These are phyloP conservation scores for Tonatia bakeri DNA, from an alignment of 2,113 vertebrate genomes.

Conservation along the genomic window DNA sequence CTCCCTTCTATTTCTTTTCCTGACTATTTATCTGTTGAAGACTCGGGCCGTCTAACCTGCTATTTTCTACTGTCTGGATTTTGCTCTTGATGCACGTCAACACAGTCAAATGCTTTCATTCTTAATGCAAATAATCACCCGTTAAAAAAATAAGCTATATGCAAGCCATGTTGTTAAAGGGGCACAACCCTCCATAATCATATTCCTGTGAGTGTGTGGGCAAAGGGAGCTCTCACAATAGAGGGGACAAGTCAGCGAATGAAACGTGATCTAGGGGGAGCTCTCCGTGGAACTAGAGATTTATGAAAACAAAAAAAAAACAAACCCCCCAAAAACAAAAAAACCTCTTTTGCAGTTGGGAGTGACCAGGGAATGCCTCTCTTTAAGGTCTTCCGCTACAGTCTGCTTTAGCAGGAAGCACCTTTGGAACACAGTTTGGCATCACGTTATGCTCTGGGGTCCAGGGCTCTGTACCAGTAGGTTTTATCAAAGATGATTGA, in stretches of 20 bases:
- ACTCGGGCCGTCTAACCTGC: not conserved
- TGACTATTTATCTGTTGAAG: not conserved
- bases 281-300: not conserved
- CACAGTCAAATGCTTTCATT: not conserved
- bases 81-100: not conserved
- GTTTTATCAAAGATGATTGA: conserved; percentile 44
- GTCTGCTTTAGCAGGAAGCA: conserved; percentile 10
- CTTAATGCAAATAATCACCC: not conserved
- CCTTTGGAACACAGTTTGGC: conserved; percentile 6
- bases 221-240: not conserved
- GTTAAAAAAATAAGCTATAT: not conserved
- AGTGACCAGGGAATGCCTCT: not conserved
- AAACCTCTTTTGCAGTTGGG: not conserved
- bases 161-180: not conserved
- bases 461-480: not conserved
- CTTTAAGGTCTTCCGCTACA: not conserved
- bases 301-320: not conserved
- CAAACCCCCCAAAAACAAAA: too few relatives aligned
- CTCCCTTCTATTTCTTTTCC: not conserved
- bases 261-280: not conserved
- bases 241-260: not conserved
- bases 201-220: not conserved
- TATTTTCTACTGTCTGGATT: not conserved
- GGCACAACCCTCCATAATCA: not conserved
- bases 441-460: not conserved